Conservation (phyloP, 1,140 invertebrate species). For the Aphelinus certus region DNA sequence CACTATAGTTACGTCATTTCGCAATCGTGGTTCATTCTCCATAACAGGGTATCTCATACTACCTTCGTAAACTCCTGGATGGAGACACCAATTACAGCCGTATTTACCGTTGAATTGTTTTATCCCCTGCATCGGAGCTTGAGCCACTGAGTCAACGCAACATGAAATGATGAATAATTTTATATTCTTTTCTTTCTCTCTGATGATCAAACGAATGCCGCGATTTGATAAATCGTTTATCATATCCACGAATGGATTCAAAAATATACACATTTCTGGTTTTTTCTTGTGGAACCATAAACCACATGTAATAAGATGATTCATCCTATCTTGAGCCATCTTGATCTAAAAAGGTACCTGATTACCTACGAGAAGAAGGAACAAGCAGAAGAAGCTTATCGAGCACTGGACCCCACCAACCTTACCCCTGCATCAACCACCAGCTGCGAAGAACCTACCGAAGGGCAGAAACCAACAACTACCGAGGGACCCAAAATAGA, state of each 20-base stretch:
- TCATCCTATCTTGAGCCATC: background rate
- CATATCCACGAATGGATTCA: background rate
- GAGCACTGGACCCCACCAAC: no score
- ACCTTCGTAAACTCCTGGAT: background rate
- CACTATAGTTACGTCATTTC: background rate
- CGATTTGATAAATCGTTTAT: background rate
- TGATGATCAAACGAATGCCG: background rate
- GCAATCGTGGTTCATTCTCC: no score
- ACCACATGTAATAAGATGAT: background rate
- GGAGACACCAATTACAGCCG: conserved; percentile 18
- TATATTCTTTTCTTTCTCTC: background rate
- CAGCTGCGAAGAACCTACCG: no score
- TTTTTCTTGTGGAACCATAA: conserved; percentile 1
- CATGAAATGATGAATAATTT: conserved; percentile 1
- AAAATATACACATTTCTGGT: background rate
- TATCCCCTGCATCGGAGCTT: background rate
- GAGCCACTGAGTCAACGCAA: background rate
- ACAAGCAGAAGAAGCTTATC: no score
- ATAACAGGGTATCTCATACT: conserved; percentile 1
- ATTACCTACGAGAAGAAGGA: no score
- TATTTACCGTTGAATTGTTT: conserved; percentile 4
- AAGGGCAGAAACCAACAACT: no score
- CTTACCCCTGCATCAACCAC: no score
- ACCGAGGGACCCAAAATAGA: no score
- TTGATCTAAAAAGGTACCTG: no score